A percentile compares a stretch with the other conserved stretches of the same genome.
phyloP scores from a whole-genome alignment of 2,113 vertebrate species.

The Thermophis baileyi region DNA sequence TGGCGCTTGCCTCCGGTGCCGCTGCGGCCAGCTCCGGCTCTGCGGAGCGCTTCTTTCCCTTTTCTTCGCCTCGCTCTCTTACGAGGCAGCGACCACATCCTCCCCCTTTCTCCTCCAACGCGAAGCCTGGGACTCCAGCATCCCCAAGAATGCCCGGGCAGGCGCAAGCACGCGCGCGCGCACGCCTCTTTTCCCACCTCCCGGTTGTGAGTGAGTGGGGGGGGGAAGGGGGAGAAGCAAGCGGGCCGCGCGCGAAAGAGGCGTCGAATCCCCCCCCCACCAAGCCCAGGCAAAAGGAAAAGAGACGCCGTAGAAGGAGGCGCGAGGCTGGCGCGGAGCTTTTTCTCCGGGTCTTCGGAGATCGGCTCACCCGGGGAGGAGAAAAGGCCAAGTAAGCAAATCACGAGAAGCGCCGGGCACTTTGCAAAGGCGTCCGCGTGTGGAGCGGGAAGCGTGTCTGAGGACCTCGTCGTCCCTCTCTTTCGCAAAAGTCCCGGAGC shows the following conservation, averaged over 20 bases:
- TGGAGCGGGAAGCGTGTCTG: neutral
- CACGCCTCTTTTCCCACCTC: neutral
- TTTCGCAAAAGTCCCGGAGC: constrained; percentile 52
- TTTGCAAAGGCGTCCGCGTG: constrained; percentile 3
- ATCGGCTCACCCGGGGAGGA: constrained; percentile 19
- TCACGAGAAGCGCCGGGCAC: constrained; percentile 22
- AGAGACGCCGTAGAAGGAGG: neutral
- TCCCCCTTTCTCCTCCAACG: constrained; percentile 62
- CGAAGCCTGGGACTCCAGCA: constrained; percentile 65
- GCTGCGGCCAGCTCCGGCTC: neutral
- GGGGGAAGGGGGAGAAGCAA: neutral
- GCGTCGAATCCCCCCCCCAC: neutral
- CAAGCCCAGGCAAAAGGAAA: neutral
- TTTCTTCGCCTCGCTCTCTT: constrained; percentile 61
- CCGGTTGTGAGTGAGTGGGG: neutral
- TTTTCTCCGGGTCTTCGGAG: neutral
- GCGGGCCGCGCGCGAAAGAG: neutral
- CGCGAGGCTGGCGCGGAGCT: neutral
- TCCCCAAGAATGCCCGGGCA: constrained; percentile 22
- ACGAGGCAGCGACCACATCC: constrained; percentile 68
- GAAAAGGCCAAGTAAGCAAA: constrained; percentile 13
- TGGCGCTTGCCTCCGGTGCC: constrained; percentile 21
- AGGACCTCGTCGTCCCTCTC: neutral
- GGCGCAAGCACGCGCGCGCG: neutral
- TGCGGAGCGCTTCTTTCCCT: constrained; percentile 37